A percentile compares a stretch with the other conserved stretches of the same genome.
These are phyloP conservation scores for Phenganax marumi DNA, from an alignment of 92 coral and sea anemone species.

Conservation along the genomic window DNA sequence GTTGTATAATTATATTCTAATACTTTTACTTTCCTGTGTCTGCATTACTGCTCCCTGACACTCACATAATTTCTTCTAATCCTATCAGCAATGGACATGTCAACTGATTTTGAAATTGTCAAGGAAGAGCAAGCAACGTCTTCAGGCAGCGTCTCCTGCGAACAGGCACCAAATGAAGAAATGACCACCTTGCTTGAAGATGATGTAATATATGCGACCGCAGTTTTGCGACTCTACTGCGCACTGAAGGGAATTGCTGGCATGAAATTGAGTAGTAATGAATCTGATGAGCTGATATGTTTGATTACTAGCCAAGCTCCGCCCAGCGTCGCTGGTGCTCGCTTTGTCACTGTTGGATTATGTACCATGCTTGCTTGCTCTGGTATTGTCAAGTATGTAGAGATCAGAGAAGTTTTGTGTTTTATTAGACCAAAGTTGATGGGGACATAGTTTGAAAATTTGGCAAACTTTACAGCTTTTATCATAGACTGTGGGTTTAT, in stretches of 20 bases:
- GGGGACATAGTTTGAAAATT: too few species aligned
- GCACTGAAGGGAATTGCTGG: slow-evolving; percentile 88
- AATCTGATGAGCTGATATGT: slow-evolving; percentile 73
- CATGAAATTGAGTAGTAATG: slow-evolving; percentile 83
- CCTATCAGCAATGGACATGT: slow-evolving; percentile 81
- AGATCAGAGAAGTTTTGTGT: neutral
- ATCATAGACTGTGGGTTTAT: too few species aligned
- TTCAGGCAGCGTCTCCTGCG: neutral
- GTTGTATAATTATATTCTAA: neutral
- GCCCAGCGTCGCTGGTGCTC: slow-evolving; percentile 84
- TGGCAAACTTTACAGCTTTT: too few species aligned
- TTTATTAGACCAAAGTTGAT: neutral
- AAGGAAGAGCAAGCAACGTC: slow-evolving; percentile 62
- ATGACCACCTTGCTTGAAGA: slow-evolving; percentile 69
- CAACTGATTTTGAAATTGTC: slow-evolving; percentile 84
- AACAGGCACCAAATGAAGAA: neutral
- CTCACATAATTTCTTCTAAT: neutral
- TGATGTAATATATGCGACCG: slow-evolving; percentile 79
- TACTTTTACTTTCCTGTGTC: neutral
- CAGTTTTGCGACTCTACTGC: slow-evolving; percentile 80
- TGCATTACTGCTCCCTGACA: neutral
- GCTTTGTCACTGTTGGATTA: slow-evolving; percentile 85
- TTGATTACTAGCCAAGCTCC: slow-evolving; percentile 90
- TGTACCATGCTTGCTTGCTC: slow-evolving; percentile 78
- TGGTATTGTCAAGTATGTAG: slow-evolving; percentile 48